phyloP scores from a whole-genome alignment of 2,888 invertebrate species.

The Polietes domitor region DNA sequence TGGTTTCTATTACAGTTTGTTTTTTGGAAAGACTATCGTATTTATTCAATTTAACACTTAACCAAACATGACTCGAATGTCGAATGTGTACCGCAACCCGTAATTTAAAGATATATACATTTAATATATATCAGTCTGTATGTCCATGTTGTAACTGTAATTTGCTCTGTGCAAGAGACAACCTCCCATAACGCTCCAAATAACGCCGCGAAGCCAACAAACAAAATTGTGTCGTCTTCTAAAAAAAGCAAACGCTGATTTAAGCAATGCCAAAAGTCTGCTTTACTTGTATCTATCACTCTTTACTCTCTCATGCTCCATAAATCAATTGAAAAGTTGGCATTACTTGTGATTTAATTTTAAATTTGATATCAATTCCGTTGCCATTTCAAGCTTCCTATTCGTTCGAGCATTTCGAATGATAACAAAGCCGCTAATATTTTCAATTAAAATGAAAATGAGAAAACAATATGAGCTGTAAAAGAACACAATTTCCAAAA shows the following conservation, averaged over 20 bases:
- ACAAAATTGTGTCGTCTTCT: not conserved
- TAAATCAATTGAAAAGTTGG: not conserved
- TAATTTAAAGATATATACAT: not conserved
- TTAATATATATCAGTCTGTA: not conserved
- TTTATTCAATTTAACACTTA: slow-evolving; percentile 17
- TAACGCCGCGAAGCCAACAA: slow-evolving; percentile 2
- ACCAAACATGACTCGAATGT: slow-evolving; percentile 1
- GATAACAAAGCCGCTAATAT: not conserved
- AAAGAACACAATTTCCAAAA: slow-evolving; percentile 56
- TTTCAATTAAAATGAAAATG: not conserved
- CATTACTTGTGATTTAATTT: slow-evolving; percentile 32
- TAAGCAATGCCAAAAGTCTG: not conserved
- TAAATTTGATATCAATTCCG: not conserved
- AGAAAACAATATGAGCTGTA: not conserved
- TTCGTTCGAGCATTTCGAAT: not conserved
- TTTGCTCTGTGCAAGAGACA: not conserved
- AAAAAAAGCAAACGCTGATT: not conserved
- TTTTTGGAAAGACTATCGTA: slow-evolving; percentile 72
- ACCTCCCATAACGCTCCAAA: not conserved
- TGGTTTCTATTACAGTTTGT: slow-evolving; percentile 75
- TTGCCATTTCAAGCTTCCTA: not conserved
- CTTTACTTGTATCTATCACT: not conserved
- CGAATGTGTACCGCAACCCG: slow-evolving; percentile 28
- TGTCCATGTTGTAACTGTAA: slow-evolving; percentile 24
- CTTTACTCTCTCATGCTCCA: not conserved